Percentiles rank a stretch among this genome's conserved stretches.
These are phyloP conservation scores for Caprella mutica DNA, from an alignment of 2,888 invertebrate species.

Conservation along the genomic window DNA sequence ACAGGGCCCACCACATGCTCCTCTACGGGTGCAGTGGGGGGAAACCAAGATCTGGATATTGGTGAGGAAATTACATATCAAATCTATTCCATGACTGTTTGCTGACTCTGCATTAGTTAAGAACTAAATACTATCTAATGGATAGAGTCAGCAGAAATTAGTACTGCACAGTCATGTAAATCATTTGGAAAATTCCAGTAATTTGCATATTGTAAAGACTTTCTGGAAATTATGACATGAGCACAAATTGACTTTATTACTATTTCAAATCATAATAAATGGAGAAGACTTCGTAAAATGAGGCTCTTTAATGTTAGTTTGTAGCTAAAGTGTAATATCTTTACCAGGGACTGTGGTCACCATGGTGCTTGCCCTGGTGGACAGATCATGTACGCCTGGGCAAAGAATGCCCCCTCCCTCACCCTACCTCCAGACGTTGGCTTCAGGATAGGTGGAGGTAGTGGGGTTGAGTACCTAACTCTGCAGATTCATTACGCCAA, in stretches of 20 bases:
- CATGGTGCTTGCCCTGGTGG: conserved; percentile 40
- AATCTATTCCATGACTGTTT: too few species aligned
- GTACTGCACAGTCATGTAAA: too few species aligned
- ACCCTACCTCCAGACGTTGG: conserved; percentile 47
- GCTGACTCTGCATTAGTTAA: too few species aligned
- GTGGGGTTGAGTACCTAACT: conserved; percentile 46
- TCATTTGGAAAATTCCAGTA: too few species aligned
- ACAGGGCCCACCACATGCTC: conserved; percentile 50
- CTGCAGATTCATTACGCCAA: conserved; percentile 47
- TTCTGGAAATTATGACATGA: too few species aligned
- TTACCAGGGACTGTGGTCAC: conserved; percentile 45
- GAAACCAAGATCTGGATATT: not conserved
- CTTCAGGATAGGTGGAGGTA: conserved; percentile 46
- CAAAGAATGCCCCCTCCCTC: conserved; percentile 49
- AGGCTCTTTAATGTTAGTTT: too few species aligned
- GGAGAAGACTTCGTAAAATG: too few species aligned
- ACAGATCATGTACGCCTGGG: conserved; percentile 51
- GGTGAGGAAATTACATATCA: conserved; percentile 24
- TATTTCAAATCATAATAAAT: too few species aligned
- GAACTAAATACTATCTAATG: too few species aligned
- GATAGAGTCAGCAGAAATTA: too few species aligned
- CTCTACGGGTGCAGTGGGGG: conserved; percentile 45
- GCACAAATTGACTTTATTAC: too few species aligned
- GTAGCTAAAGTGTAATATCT: not conserved
- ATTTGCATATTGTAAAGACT: too few species aligned